Evolutionary conservation across 2,797 vertebrate species (phyloP).

Genomic region (Enteromius paludinosus): DNA sequence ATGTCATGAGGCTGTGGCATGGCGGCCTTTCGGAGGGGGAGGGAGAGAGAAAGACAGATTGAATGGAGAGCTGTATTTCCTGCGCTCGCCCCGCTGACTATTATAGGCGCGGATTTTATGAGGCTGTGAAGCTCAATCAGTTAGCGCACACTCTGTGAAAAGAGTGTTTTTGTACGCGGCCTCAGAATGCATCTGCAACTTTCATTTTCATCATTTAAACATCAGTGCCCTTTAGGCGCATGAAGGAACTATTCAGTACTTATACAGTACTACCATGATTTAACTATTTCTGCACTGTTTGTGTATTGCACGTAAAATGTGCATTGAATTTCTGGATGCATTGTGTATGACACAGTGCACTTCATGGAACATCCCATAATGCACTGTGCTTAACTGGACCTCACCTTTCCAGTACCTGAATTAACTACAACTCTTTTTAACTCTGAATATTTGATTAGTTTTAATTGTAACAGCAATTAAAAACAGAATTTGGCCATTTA

Average conservation of each 20-base stretch:
- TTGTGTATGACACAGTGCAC: background rate
- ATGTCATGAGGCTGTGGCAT: conserved; percentile 51
- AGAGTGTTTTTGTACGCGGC: background rate
- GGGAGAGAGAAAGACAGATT: conserved; percentile 15
- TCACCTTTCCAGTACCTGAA: background rate
- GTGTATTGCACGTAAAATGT: background rate
- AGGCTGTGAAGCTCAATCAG: conserved; percentile 63
- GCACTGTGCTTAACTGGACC: background rate
- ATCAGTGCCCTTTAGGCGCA: background rate
- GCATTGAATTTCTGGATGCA: background rate
- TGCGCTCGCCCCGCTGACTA: conserved; percentile 50
- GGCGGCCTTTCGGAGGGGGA: conserved; percentile 38
- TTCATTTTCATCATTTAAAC: conserved; percentile 28
- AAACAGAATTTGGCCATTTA: too few relatives aligned
- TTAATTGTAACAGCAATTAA: background rate
- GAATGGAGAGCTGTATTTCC: conserved; percentile 39
- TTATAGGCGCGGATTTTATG: conserved; percentile 65
- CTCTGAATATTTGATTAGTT: background rate
- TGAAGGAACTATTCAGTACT: too few relatives aligned
- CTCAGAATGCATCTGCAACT: background rate
- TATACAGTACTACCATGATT: background rate
- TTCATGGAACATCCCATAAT: background rate
- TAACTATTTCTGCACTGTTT: background rate
- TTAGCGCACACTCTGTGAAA: conserved; percentile 11
- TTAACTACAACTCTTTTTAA: too few relatives aligned